A percentile compares a stretch with the other conserved stretches of the same genome.
These are phyloP conservation scores for Orthonychiurus folsomi DNA, from an alignment of 2,888 invertebrate genomes.

Conservation along the genomic window DNA sequence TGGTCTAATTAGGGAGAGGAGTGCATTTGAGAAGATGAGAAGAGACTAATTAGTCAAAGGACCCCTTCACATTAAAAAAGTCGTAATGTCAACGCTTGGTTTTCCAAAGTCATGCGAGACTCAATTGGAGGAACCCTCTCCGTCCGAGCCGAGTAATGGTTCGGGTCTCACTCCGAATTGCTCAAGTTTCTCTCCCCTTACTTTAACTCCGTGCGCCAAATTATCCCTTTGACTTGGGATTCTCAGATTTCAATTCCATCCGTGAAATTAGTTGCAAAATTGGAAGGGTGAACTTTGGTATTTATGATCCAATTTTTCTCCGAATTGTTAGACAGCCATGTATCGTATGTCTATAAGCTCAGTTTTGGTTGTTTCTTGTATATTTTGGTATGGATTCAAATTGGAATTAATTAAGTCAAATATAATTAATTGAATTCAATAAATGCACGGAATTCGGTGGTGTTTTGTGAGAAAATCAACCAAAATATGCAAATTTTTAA, in stretches of 20 bases:
- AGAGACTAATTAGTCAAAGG: background rate
- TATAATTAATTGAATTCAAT: no score
- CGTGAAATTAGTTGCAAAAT: background rate
- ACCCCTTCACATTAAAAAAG: background rate
- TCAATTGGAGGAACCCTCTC: background rate
- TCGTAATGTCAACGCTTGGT: background rate
- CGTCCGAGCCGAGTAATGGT: background rate
- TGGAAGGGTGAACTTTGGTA: background rate
- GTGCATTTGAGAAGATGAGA: background rate
- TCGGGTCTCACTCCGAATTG: background rate
- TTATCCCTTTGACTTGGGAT: background rate
- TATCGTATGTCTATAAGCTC: no score
- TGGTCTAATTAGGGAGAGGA: background rate
- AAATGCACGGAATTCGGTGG: no score
- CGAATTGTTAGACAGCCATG: no score
- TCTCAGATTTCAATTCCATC: background rate
- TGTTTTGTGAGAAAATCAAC: no score
- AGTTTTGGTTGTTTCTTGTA: no score
- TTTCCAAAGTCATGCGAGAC: no score
- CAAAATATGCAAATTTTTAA: no score
- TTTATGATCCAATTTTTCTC: background rate
- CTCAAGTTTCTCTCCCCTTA: background rate
- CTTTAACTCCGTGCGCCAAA: background rate
- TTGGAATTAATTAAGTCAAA: no score
- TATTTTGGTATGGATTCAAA: no score